Evolutionary conservation across 2,797 vertebrate species (phyloP).

Genomic region (Phataginus tricuspis): DNA sequence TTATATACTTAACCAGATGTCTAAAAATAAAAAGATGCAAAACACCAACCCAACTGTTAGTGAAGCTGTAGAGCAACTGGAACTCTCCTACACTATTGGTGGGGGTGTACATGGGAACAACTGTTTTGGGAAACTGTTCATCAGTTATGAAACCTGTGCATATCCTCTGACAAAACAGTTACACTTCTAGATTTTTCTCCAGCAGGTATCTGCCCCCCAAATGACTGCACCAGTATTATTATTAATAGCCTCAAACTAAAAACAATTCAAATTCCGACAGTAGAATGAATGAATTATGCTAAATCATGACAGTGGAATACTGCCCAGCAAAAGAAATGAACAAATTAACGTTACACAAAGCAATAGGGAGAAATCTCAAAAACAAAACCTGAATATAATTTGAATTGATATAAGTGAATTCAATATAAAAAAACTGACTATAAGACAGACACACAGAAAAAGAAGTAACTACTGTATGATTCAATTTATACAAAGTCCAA

Average conservation of each 20-base stretch:
- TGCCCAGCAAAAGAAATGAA: background rate
- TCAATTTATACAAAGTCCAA: background rate
- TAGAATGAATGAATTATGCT: background rate
- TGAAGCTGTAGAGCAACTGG: background rate
- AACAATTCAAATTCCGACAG: background rate
- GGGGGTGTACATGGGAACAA: background rate
- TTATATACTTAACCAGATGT: background rate
- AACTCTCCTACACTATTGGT: rapidly evolving
- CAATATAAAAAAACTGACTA: background rate
- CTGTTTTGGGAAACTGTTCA: rapidly evolving
- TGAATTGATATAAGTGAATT: no score
- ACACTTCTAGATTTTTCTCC: background rate
- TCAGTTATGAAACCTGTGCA: background rate
- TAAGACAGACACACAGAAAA: background rate
- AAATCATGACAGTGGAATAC: background rate
- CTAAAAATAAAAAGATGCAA: background rate
- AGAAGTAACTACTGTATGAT: background rate
- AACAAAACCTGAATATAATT: background rate
- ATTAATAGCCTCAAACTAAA: background rate
- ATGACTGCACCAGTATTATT: background rate
- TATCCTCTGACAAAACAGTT: background rate
- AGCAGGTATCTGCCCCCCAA: background rate
- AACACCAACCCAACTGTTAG: background rate
- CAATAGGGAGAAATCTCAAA: background rate
- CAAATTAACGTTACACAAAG: background rate